Evolutionary conservation across 2,888 invertebrate genomes (phyloP), one percentile per base, ranked within the genome.

Genomic region (Heterodera filipjevi): DNA sequence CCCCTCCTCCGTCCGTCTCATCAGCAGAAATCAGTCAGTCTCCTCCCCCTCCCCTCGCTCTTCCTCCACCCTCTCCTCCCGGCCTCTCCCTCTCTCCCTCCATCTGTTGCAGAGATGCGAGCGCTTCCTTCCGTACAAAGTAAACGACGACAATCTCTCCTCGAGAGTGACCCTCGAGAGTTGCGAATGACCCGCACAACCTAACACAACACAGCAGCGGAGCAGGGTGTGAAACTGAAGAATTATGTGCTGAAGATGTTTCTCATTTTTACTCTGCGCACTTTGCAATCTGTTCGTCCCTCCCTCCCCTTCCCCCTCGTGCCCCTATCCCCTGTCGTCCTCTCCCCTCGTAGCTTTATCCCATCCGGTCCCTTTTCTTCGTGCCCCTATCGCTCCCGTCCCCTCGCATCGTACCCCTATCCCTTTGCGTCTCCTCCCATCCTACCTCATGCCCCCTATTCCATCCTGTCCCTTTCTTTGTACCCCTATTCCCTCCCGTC

Each of bases 121-220:
- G 49, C 49, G 22, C 19, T 49, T 6, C 59, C 8, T 49, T 49
- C 19, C 49, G 59, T 59, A 59, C 22, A 59, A 59, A 59, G 59
- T 3, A 49, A 49, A 16, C 49, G 16, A 49, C n/a, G n/a, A 2
- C 39, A 12, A 22, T 49, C 49, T 49, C 49, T 3, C 22, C 27
- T 59, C 59, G 59, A 27, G 59, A 59, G 59, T 59, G 59, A 59
- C 59, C 59, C 59, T 59, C 59, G 59, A n/a, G n/a, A 59, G 59
- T 59, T 59, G 59, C 59, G 59, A 59, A n/a, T n/a, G n/a, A 59
- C 59, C 59, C 27, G 8, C 59, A 59, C n/a, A n/a, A 59, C 6
- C 59, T 3, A 27, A 59, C 22, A 27, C 49, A 49, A 14, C 49
- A 49, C 46, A 49, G 46, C 46, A 49, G 19, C 16, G 49, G 49